Evolutionary conservation across 2,888 invertebrate genomes (phyloP).

Genomic region (Trichopoda pennipes): DNA sequence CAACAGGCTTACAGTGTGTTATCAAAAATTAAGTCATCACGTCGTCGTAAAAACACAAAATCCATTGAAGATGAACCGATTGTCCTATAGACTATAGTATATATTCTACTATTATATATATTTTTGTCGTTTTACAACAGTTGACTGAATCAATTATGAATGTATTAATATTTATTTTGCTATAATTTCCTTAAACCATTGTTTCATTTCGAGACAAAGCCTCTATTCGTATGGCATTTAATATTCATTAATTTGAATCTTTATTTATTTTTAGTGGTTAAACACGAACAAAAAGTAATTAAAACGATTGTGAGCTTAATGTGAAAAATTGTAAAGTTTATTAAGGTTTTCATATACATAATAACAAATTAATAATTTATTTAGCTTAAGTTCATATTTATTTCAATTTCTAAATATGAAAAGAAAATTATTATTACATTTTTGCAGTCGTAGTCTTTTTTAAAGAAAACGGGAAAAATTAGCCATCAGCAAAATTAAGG

Average conservation of each 20-base stretch:
- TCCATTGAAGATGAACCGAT: conserved; percentile 82
- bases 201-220: neutral
- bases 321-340: too few species aligned
- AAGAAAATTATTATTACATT: too few species aligned
- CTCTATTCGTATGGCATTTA: neutral
- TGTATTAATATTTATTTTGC: neutral
- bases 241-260: neutral
- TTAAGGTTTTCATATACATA: too few species aligned
- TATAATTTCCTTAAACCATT: neutral
- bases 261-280: too few species aligned
- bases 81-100: conserved; percentile 69
- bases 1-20: conserved; percentile 95
- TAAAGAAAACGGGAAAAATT: too few species aligned
- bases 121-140: neutral
- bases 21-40: conserved; percentile 89
- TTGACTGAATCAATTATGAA: conserved; percentile 22
- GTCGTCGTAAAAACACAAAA: conserved; percentile 88
- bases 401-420: too few species aligned
- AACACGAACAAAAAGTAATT: too few species aligned
- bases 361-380: too few species aligned
- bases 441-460: too few species aligned
- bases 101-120: neutral
- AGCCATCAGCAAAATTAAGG: too few species aligned
- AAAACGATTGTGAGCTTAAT: too few species aligned
- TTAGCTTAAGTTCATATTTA: too few species aligned